A percentile compares a stretch with the other conserved stretches of the same genome.
phyloP scores from a whole-genome alignment of 2,797 vertebrate genomes.

The Anguilla pacifica region DNA sequence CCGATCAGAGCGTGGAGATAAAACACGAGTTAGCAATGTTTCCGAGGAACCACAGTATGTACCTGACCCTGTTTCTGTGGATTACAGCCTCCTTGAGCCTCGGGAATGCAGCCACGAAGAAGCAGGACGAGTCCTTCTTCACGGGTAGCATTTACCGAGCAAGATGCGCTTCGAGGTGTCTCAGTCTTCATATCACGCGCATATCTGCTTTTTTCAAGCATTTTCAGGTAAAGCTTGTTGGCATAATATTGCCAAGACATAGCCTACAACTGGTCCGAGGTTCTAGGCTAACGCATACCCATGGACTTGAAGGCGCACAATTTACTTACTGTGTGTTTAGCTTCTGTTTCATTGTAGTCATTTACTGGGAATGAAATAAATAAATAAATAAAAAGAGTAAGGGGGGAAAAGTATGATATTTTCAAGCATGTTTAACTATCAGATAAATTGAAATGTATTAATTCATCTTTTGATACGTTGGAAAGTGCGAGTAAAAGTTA shows the following conservation, averaged over 20 bases:
- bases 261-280: background rate
- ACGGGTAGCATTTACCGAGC: slow-evolving; percentile 71
- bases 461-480: background rate
- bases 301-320: background rate
- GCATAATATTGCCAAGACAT: no score
- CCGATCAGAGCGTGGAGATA: slow-evolving; percentile 29
- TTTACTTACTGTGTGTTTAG: background rate
- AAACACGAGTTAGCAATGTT: slow-evolving; percentile 62
- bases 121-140: slow-evolving; percentile 70
- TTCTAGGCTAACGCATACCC: background rate
- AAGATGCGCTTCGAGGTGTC: slow-evolving; percentile 85
- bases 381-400: background rate
- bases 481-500: background rate
- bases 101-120: slow-evolving; percentile 61
- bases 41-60: slow-evolving; percentile 50
- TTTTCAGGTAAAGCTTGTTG: slow-evolving; percentile 70
- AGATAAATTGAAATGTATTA: background rate
- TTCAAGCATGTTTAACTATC: background rate
- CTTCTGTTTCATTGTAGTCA: background rate
- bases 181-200: slow-evolving; percentile 84
- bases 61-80: slow-evolving; percentile 69
- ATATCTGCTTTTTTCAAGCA: slow-evolving; percentile 78
- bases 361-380: background rate
- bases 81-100: slow-evolving; percentile 67
- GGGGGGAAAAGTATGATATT: background rate